Conservation (phyloP, 2,797 vertebrate species). For the Bradypodion ventrale region DNA sequence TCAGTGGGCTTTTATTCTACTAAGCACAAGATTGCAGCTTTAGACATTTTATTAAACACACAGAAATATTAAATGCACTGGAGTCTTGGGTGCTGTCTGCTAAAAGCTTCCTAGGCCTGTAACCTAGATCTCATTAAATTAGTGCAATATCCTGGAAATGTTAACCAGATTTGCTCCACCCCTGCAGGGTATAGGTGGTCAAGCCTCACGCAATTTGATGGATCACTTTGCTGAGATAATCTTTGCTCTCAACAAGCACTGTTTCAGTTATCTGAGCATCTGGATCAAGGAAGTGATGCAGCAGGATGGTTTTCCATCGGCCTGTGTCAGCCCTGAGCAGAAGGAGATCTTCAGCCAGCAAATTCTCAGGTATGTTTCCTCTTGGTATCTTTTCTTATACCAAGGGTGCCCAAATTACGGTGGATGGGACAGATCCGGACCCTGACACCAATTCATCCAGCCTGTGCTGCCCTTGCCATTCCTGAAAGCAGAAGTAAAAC, state of each 20-base stretch:
- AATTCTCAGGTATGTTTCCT: slow-evolving; percentile 87
- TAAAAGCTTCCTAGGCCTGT: background rate
- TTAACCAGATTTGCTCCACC: background rate
- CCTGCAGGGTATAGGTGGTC: slow-evolving; percentile 90
- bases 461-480: too few relatives aligned
- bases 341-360: slow-evolving; percentile 96
- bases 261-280: slow-evolving; percentile 89
- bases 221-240: slow-evolving; percentile 97
- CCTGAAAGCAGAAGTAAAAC: too few relatives aligned
- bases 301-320: slow-evolving; percentile 90
- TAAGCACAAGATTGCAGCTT: background rate
- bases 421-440: too few relatives aligned
- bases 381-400: background rate
- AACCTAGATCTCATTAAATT: background rate
- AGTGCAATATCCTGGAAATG: background rate
- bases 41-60: background rate
- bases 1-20: background rate
- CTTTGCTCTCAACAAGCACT: slow-evolving; percentile 96
- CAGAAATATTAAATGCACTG: background rate
- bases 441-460: too few relatives aligned
- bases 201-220: slow-evolving; percentile 95
- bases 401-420: too few relatives aligned
- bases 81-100: background rate
- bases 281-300: slow-evolving; percentile 96
- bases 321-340: slow-evolving; percentile 88